Base-by-base conservation (phyloP, 2,888 invertebrate genomes). In the Eulithis testata region DNA sequence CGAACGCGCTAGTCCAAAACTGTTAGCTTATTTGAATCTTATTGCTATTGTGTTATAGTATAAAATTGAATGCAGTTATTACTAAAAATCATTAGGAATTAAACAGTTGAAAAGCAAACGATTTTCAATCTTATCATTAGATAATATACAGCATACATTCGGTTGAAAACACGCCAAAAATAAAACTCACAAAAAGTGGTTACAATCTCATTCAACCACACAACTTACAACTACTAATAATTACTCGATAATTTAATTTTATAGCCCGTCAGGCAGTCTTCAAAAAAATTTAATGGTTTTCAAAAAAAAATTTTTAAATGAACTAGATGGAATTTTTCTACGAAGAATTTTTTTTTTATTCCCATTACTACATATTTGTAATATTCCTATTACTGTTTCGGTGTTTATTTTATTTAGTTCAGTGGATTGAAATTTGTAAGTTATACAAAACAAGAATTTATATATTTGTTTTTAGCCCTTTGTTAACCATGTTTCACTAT, bases 121-220 rank as follows among this genome's bases (percentile, higher is more conserved):
- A 51, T 45, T 57, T 63, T 51, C 11, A 63, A 56, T 21, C 51
- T 11, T 58, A 5, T 40, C 11, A 11, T 49, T 21, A 11, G 21
- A 9, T 11, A 9, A 21, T 21, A 49, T n/a, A 47, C 8, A 6
- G 12, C 12, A 11, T 57, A 40, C 51, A 31, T 60, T 37, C 50
- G 66, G 49, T 63, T 4, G 11, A 49, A 63, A 60, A 49, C 43
- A 63, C 50, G 44, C 60, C 47, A 9, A 58, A 47, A 58, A 14
- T 37, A 58, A 9, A 50, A 27, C 5, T 40, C 12, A 14, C 49
- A 58, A 63, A 49, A 57, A 54, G 66, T 44, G 62, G 60, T 70
- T 63, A 69, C 62, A 66, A 61, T 68, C 65, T 70, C 7, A 67
- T 65, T 67, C 52, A 62, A 71, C 68, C 68, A 67, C 65, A 65